These are phyloP conservation scores for Ethmia dodecea DNA, from an alignment of 2,888 invertebrate species.

Conservation along the genomic window DNA sequence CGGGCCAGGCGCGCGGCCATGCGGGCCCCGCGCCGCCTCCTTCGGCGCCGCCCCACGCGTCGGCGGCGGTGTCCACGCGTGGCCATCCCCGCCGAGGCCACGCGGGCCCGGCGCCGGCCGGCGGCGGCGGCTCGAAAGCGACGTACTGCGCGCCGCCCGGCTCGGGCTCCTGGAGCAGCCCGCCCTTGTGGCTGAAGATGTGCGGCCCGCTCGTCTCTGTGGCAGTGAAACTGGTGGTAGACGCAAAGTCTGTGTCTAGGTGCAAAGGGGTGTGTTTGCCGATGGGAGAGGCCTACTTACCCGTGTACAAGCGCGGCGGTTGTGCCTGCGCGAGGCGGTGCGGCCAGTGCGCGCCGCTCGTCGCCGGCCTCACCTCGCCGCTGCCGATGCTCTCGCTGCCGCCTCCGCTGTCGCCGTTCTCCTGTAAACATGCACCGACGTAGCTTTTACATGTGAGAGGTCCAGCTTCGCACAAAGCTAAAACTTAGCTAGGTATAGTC, in stretches of 20 bases:
- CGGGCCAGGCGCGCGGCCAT: slow-evolving; percentile 16
- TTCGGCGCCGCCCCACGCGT: slow-evolving; percentile 9
- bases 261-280: background rate
- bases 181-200: slow-evolving; percentile 85
- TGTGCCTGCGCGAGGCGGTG: slow-evolving; percentile 64
- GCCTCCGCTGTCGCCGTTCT: slow-evolving; percentile 19
- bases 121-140: slow-evolving; percentile 33
- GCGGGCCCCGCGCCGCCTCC: slow-evolving; percentile 23
- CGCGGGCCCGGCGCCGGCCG: slow-evolving; percentile 16
- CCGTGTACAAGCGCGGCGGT: slow-evolving; percentile 41
- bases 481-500: too few relatives aligned
- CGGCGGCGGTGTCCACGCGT: slow-evolving; percentile 9
- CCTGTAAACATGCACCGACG: slow-evolving; percentile 21
- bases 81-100: slow-evolving; percentile 20
- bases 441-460: too few relatives aligned
- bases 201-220: slow-evolving; percentile 73
- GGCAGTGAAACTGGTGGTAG: background rate
- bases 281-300: slow-evolving; percentile 18
- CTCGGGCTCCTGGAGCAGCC: slow-evolving; percentile 74
- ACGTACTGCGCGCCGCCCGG: slow-evolving; percentile 30
- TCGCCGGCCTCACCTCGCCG: slow-evolving; percentile 44
- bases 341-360: slow-evolving; percentile 66
- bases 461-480: too few relatives aligned
- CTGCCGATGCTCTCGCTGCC: slow-evolving; percentile 7
- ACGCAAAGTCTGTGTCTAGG: slow-evolving; percentile 34